A percentile compares a stretch with the other conserved stretches of the same genome.
phyloP scores from a whole-genome alignment of 1,140 invertebrate genomes.

The Caenorhabditis tropicalis region DNA sequence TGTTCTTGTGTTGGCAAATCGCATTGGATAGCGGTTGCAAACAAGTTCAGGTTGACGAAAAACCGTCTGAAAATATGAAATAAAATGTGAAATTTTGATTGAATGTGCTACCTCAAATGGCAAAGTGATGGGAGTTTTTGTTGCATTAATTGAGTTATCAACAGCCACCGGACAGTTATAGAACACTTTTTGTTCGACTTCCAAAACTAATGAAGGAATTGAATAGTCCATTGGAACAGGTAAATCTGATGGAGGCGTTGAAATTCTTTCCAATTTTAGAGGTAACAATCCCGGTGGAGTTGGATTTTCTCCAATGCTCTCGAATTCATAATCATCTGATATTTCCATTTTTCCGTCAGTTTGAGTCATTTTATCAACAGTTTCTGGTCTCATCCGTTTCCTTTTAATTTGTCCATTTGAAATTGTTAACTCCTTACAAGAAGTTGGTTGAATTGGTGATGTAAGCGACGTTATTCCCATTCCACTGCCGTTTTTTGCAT shows the following conservation, averaged over 20 bases:
- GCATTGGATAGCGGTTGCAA: slow-evolving; percentile 51
- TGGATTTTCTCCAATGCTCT: not conserved
- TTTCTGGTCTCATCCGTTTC: slow-evolving; percentile 5
- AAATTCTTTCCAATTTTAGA: slow-evolving; percentile 9
- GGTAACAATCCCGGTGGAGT: not conserved
- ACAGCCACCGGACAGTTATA: slow-evolving; percentile 31
- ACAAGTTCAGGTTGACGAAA: slow-evolving; percentile 48
- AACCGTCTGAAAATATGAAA: not conserved
- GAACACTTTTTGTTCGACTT: slow-evolving; percentile 36
- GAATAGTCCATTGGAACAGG: not conserved
- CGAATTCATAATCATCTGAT: not conserved
- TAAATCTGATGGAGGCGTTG: slow-evolving; percentile 7
- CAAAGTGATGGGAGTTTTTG: slow-evolving; percentile 42
- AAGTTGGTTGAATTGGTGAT: not conserved
- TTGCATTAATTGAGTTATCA: slow-evolving; percentile 39
- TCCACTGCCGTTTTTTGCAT: slow-evolving; percentile 36
- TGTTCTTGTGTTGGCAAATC: slow-evolving; percentile 2
- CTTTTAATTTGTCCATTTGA: slow-evolving; percentile 13
- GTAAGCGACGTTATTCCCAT: not conserved
- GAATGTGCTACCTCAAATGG: slow-evolving; percentile 39
- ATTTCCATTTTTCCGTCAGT: slow-evolving; percentile 15
- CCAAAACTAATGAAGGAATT: not conserved
- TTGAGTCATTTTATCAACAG: slow-evolving; percentile 4
- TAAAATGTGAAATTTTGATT: not conserved
- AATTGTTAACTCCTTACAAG: slow-evolving; percentile 6